Percentiles rank a stretch among this genome's conserved stretches.
phyloP scores from a whole-genome alignment of 2,797 vertebrate species.

The Scolopax bukidnonensis region DNA sequence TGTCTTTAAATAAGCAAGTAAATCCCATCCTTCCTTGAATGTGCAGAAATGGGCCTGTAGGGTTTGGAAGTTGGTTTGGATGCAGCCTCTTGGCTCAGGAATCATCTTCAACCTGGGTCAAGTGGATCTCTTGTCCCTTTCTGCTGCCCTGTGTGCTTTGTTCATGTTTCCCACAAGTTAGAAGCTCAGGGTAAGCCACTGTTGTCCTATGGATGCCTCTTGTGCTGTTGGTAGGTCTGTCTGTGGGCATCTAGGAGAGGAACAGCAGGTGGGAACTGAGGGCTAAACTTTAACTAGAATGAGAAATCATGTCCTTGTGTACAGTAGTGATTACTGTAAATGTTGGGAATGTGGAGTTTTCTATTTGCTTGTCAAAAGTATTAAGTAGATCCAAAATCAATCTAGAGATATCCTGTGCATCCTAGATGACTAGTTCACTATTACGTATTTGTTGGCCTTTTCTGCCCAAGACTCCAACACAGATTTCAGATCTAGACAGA shows the following conservation, averaged over 20 bases:
- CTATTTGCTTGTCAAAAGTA: not conserved
- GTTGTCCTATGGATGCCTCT: not conserved
- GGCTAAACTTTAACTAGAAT: not conserved
- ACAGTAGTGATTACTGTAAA: not conserved
- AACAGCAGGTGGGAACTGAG: not conserved
- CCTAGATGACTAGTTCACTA: not conserved
- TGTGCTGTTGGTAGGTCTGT: not conserved
- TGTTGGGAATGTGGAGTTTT: rapidly evolving
- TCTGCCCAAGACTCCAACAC: not conserved
- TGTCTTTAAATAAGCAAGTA: not conserved
- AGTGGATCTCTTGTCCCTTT: not conserved
- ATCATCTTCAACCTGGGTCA: not conserved
- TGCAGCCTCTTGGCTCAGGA: not conserved
- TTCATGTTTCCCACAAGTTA: not conserved
- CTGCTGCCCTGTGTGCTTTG: not conserved
- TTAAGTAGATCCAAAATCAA: not conserved
- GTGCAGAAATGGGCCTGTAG: not conserved
- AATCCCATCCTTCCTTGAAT: not conserved
- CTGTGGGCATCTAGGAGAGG: not conserved
- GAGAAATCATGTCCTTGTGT: rapidly evolving
- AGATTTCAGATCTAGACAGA: not conserved
- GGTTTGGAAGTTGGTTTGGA: not conserved
- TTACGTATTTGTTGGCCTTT: not conserved
- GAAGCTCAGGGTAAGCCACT: not conserved
- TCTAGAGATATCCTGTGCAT: not conserved